phyloP scores from a whole-genome alignment of 2,113 vertebrate genomes.

The Piprites chloris region DNA sequence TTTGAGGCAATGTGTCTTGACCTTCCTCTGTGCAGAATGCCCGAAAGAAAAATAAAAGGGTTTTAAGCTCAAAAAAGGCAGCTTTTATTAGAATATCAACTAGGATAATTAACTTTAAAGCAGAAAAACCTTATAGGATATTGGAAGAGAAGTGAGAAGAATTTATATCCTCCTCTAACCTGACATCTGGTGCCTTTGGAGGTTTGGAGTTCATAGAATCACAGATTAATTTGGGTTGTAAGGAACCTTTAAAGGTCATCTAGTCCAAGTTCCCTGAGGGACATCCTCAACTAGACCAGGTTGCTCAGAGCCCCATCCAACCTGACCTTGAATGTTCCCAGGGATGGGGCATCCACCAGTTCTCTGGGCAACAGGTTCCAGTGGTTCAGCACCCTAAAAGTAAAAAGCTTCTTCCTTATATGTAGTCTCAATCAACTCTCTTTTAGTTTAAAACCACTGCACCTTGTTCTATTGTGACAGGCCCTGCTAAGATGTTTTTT shows the following conservation, averaged over 20 bases:
- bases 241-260: background rate
- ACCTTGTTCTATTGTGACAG: background rate
- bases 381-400: background rate
- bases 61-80: background rate
- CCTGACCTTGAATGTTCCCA: background rate
- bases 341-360: background rate
- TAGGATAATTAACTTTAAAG: background rate
- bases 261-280: background rate
- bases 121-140: background rate
- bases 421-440: fast-evolving
- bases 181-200: background rate
- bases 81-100: background rate
- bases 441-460: background rate
- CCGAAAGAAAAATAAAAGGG: background rate
- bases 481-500: background rate
- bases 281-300: background rate
- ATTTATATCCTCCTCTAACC: background rate
- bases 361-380: background rate
- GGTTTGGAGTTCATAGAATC: background rate
- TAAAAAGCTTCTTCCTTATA: background rate
- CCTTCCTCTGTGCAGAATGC: background rate
- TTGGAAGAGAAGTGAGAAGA: background rate
- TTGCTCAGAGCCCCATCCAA: background rate
- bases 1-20: background rate
- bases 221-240: background rate